Conservation (phyloP, 2,888 invertebrate species). For the Drosophila nr. perissopoda region DNA sequence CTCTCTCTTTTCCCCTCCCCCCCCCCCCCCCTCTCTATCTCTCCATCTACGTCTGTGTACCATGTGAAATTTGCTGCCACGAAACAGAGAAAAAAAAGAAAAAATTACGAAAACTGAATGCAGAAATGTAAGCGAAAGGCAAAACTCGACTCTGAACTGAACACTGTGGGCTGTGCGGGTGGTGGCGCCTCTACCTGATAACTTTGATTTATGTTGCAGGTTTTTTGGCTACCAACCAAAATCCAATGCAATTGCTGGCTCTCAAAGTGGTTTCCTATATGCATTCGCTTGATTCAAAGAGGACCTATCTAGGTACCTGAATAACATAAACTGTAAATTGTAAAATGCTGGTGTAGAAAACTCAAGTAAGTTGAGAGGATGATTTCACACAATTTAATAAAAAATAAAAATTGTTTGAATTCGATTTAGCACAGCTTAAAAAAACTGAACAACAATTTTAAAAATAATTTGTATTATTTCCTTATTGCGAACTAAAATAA, state of each 20-base stretch:
- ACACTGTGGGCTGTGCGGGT: constrained; percentile 1
- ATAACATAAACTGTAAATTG: constrained; percentile 5
- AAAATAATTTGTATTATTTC: too few relatives aligned
- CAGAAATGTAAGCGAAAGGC: constrained; percentile 35
- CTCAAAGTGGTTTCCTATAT: constrained; percentile 12
- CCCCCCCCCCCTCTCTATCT: too few relatives aligned
- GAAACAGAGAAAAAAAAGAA: not conserved
- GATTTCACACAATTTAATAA: not conserved
- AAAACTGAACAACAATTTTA: too few relatives aligned
- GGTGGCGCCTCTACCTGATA: constrained; percentile 27
- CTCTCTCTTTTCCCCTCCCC: constrained; percentile 3
- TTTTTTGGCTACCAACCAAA: constrained; percentile 34
- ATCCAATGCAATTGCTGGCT: constrained; percentile 33
- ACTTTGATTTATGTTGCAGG: constrained; percentile 62
- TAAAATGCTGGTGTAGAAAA: not conserved
- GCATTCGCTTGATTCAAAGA: constrained; percentile 1
- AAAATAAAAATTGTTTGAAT: too few relatives aligned
- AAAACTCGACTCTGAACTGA: constrained; percentile 10
- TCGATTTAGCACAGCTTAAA: too few relatives aligned
- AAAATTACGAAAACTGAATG: constrained; percentile 3
- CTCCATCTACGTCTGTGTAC: constrained; percentile 13
- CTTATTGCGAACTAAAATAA: too few relatives aligned
- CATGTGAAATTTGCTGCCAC: constrained; percentile 56
- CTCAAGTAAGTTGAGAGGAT: not conserved
- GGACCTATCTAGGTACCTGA: not conserved